phyloP scores from a whole-genome alignment of 2,113 vertebrate genomes.

The Hirundichthys speculiger region DNA sequence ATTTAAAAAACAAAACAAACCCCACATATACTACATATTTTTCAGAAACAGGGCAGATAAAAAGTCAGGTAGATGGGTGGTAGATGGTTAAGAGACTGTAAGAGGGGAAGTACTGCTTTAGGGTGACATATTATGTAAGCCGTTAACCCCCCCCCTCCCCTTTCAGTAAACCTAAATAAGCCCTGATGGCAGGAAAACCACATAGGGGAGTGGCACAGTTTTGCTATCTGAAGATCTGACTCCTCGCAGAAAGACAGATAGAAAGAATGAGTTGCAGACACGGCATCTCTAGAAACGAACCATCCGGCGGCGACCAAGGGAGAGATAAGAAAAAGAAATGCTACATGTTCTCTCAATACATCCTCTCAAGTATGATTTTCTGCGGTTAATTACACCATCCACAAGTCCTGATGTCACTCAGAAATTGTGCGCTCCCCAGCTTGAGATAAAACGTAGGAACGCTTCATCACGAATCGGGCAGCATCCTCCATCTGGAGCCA shows the following conservation, averaged over 20 bases:
- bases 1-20: not conserved
- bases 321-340: slow-evolving; percentile 56
- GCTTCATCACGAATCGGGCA: slow-evolving; percentile 6
- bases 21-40: not conserved
- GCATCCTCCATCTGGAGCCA: slow-evolving; percentile 21
- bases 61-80: slow-evolving; percentile 3
- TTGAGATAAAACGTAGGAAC: slow-evolving; percentile 28
- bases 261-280: slow-evolving; percentile 70
- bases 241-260: slow-evolving; percentile 69
- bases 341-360: slow-evolving; percentile 27
- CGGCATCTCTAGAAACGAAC: slow-evolving; percentile 68
- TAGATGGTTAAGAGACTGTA: slow-evolving; percentile 23
- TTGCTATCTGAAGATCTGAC: slow-evolving; percentile 69
- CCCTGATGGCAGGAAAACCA: slow-evolving; percentile 75
- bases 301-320: slow-evolving; percentile 48
- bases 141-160: slow-evolving; percentile 10
- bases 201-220: slow-evolving; percentile 68
- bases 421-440: slow-evolving; percentile 10
- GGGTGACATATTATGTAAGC: slow-evolving; percentile 58
- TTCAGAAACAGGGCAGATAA: not conserved
- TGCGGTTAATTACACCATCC: slow-evolving; percentile 35
- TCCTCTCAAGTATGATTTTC: slow-evolving; percentile 38
- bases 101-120: slow-evolving; percentile 74
- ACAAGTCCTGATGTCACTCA: slow-evolving; percentile 24
- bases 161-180: slow-evolving; percentile 64